Evolutionary conservation across 2,888 invertebrate species (phyloP).

Genomic region (Lepidochrysops patricia): DNA sequence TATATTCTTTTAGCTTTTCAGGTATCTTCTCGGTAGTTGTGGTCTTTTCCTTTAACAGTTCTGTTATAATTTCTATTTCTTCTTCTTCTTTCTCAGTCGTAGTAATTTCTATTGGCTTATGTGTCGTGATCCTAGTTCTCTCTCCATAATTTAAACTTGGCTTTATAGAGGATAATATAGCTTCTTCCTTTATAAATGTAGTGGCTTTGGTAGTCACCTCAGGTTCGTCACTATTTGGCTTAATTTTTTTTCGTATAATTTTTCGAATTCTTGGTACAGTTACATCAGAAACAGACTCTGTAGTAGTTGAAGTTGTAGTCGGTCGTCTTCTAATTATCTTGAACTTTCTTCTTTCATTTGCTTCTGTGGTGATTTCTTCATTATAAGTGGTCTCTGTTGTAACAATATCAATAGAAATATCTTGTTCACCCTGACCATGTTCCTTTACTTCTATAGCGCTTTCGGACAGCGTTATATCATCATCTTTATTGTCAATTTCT

Average conservation of each 20-base stretch:
- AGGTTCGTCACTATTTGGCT: constrained; percentile 38
- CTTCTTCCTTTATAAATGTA: constrained; percentile 35
- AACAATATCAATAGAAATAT: constrained; percentile 36
- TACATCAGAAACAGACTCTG: constrained; percentile 28
- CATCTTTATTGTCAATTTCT: constrained; percentile 46
- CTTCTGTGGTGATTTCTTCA: constrained; percentile 42
- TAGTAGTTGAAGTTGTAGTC: constrained; percentile 34
- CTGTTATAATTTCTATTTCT: constrained; percentile 27
- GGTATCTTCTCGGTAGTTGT: constrained; percentile 19
- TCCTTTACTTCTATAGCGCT: constrained; percentile 66
- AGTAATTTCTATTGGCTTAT: constrained; percentile 26
- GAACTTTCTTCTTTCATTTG: constrained; percentile 49
- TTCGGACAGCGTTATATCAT: constrained; percentile 65
- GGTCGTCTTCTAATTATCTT: constrained; percentile 55
- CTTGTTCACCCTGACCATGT: constrained; percentile 40
- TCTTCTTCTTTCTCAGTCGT: constrained; percentile 33
- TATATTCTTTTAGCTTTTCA: neutral
- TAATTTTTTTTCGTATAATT: constrained; percentile 56
- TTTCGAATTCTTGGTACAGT: constrained; percentile 46
- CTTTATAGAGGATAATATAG: constrained; percentile 34
- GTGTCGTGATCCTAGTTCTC: constrained; percentile 35
- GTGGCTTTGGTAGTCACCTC: constrained; percentile 41
- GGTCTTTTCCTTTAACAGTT: constrained; percentile 23
- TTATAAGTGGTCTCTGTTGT: constrained; percentile 33
- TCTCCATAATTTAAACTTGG: constrained; percentile 55